phyloP scores from a whole-genome alignment of 2,113 vertebrate species.

The Chaenogobius annularis region DNA sequence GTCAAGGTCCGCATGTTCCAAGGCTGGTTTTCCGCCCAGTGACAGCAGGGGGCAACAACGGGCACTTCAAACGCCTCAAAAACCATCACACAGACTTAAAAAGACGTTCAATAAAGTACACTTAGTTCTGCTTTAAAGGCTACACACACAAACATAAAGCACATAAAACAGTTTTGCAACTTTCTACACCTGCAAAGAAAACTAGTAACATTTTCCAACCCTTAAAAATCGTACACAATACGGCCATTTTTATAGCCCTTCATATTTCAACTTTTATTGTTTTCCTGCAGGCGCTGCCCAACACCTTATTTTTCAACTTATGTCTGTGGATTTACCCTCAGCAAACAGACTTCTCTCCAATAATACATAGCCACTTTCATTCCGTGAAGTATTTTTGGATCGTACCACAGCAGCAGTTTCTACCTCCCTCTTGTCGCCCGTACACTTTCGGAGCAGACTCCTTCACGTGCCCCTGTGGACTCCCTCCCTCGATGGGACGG shows the following conservation, averaged over 20 bases:
- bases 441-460: slow-evolving; percentile 17
- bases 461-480: slow-evolving; percentile 48
- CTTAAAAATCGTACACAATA: neutral
- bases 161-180: neutral
- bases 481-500: slow-evolving; percentile 45
- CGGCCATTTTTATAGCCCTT: neutral
- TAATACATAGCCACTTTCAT: slow-evolving; percentile 14
- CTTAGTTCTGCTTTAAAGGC: no score
- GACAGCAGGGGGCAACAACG: no score
- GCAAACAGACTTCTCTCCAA: neutral
- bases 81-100: no score
- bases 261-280: neutral
- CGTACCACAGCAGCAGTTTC: neutral
- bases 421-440: slow-evolving; percentile 4
- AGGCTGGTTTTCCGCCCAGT: no score
- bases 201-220: neutral
- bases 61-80: no score
- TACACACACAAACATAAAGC: neutral
- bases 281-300: slow-evolving; percentile 19
- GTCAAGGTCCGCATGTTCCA: no score
- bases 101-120: no score
- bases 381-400: slow-evolving; percentile 5
- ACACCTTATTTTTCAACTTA: neutral
- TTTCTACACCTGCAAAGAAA: slow-evolving; percentile 1
- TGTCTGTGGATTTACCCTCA: neutral